Base-by-base conservation (phyloP, 2,113 vertebrate genomes). In the Ammodytes dubius region DNA sequence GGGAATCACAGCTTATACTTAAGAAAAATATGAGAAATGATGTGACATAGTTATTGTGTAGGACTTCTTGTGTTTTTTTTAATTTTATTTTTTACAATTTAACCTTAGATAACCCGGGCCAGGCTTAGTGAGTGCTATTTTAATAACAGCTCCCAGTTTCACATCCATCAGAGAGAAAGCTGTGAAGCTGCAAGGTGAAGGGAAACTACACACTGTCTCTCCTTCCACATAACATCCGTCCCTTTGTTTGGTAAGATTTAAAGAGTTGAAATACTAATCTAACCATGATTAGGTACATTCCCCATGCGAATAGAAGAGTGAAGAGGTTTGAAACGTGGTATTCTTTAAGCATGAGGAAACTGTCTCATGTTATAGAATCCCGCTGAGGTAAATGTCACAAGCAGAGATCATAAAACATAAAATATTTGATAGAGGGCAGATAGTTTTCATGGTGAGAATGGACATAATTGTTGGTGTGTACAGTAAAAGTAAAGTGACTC, bases 91-190 rank as follows among this genome's bases (percentile, higher is more conserved):
- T 56, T 80, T 66, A 50, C 10, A 13, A n/a, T 65, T 59, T 66
- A 49, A 52, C 2, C 14, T 37, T 43, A 1, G 15, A 7, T 27
- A 67, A 50, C 42, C 52, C 6, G 0, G 1, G 37, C 37, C 17
- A 19, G 15, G 53, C 52, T 64, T 9, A 37, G n/a, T 49, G 12
- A 66, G 42, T 5, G 54, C 47, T 64, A 45, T 45, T 50, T 3
- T 15, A 61, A 27, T 27, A 27, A 17, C 7, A 39, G 0, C 70
- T 71, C 39, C 47, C 37, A 60, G 46, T 67, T 71, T 87, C 72
- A 74, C 64, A 84, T 82, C 75, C 75, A 85, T 75, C 74, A 63
- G 58, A 73, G 17, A 69, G 17, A 81, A 82, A 79, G 27, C 39
- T 74, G 37, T 37, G 40, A 75, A 27, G 61, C 57, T 74, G 46